Conservation (phyloP, 2,888 invertebrate species). For the Agonopterix heracliana region DNA sequence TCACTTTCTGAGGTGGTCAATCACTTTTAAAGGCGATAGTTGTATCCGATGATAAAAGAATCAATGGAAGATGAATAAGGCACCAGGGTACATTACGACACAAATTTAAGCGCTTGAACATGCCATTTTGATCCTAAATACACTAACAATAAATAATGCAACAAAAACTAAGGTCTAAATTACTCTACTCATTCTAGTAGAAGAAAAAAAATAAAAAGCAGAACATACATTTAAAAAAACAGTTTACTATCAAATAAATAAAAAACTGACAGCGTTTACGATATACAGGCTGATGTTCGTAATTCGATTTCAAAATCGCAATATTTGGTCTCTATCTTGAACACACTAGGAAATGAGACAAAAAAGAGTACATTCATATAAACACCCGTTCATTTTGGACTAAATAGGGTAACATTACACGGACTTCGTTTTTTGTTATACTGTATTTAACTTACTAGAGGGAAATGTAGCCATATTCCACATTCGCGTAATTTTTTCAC, state of each 20-base stretch:
- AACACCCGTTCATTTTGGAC: conserved; percentile 21
- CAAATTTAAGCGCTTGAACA: neutral
- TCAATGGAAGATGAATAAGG: conserved; percentile 53
- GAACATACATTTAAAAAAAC: conserved; percentile 30
- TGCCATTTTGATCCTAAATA: neutral
- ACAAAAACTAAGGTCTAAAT: too few relatives aligned
- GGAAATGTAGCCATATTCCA: too few relatives aligned
- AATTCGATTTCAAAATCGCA: conserved; percentile 1
- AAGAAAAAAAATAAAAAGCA: neutral
- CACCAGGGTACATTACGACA: conserved; percentile 32
- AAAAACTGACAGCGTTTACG: neutral
- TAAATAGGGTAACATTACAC: conserved; percentile 4
- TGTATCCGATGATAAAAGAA: conserved; percentile 14
- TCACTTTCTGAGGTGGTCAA: too few relatives aligned
- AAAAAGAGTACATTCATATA: conserved; percentile 10
- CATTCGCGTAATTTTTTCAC: too few relatives aligned
- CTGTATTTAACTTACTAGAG: too few relatives aligned
- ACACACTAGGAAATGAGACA: conserved; percentile 25
- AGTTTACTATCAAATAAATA: conserved; percentile 38
- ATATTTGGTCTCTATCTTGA: conserved; percentile 27
- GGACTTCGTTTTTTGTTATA: too few relatives aligned
- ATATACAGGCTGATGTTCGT: neutral
- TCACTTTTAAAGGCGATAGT: too few relatives aligned
- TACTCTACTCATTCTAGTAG: neutral
- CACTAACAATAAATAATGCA: neutral